Percentiles rank a stretch among this genome's conserved stretches.
Evolutionary conservation across 1,140 invertebrate species (phyloP).

Genomic region (Neodiprion lecontei): DNA sequence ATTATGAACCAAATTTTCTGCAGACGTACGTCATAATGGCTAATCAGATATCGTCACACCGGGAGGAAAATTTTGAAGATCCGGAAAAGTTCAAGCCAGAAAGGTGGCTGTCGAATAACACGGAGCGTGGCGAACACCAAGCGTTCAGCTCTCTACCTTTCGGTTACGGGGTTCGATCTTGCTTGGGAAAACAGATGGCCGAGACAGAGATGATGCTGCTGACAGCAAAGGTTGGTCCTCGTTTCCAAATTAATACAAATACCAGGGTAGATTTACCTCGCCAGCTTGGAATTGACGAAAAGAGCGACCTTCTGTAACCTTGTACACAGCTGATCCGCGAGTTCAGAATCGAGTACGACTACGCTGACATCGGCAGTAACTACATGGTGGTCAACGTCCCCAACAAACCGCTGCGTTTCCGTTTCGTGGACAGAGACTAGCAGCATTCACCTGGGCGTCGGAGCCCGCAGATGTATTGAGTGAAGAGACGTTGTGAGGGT

Average conservation of each 20-base stretch:
- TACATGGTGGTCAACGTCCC: slow-evolving; percentile 66
- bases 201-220: slow-evolving; percentile 65
- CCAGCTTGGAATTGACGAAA: background rate
- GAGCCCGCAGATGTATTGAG: too few relatives aligned
- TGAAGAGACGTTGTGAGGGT: too few relatives aligned
- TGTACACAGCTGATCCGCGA: slow-evolving; percentile 63
- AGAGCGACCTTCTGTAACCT: slow-evolving; percentile 16
- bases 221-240: slow-evolving; percentile 61
- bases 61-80: slow-evolving; percentile 76
- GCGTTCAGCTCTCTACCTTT: slow-evolving; percentile 68
- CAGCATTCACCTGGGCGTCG: background rate
- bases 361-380: slow-evolving; percentile 67
- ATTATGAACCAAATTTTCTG: slow-evolving; percentile 29
- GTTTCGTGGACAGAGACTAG: slow-evolving; percentile 66
- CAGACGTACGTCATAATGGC: slow-evolving; percentile 78
- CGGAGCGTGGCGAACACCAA: slow-evolving; percentile 48
- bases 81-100: slow-evolving; percentile 73
- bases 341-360: slow-evolving; percentile 70
- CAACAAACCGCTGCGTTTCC: slow-evolving; percentile 67
- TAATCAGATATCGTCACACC: slow-evolving; percentile 69
- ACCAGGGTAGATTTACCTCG: background rate
- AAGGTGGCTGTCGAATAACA: slow-evolving; percentile 68
- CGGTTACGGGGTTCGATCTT: slow-evolving; percentile 66
- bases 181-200: slow-evolving; percentile 66
- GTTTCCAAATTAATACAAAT: slow-evolving; percentile 21